Conservation (phyloP, 2,797 vertebrate genomes). For the Mycteria americana region DNA sequence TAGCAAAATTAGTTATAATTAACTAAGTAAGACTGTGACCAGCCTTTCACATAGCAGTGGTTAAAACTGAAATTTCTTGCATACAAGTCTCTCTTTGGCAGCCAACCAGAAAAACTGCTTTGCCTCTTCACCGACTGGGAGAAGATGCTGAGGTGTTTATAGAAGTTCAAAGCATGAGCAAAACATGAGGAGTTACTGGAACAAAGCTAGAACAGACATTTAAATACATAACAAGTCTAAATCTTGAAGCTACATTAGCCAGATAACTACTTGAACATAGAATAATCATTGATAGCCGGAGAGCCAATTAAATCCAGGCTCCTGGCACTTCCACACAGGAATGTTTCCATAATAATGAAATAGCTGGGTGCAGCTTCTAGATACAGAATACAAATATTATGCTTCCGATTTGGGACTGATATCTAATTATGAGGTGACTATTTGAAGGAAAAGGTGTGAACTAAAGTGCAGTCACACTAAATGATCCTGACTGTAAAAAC, state of each 20-base stretch:
- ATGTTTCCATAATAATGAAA: slow-evolving; percentile 7
- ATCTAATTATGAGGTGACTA: neutral
- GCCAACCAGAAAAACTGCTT: neutral
- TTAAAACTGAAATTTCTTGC: neutral
- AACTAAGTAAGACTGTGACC: neutral
- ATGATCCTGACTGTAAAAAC: neutral
- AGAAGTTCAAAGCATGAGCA: slow-evolving; percentile 7
- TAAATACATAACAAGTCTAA: neutral
- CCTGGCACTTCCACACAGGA: neutral
- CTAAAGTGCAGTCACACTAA: neutral
- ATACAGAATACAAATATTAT: slow-evolving; percentile 48
- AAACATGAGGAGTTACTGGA: neutral
- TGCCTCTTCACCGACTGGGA: neutral
- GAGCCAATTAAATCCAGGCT: neutral
- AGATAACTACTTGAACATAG: slow-evolving; percentile 10
- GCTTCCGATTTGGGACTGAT: neutral
- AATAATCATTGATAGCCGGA: neutral
- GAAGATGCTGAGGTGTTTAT: slow-evolving; percentile 33
- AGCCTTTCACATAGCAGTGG: neutral
- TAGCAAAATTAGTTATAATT: slow-evolving; percentile 5
- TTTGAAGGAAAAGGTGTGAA: slow-evolving; percentile 16
- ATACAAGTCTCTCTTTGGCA: neutral
- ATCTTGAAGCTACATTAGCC: slow-evolving; percentile 35
- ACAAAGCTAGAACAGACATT: neutral
- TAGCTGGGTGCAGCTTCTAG: neutral